Percentiles rank a stretch among this genome's conserved stretches.
Evolutionary conservation across 2,888 invertebrate species (phyloP).

Genomic region (Perizoma flavofasciatum): DNA sequence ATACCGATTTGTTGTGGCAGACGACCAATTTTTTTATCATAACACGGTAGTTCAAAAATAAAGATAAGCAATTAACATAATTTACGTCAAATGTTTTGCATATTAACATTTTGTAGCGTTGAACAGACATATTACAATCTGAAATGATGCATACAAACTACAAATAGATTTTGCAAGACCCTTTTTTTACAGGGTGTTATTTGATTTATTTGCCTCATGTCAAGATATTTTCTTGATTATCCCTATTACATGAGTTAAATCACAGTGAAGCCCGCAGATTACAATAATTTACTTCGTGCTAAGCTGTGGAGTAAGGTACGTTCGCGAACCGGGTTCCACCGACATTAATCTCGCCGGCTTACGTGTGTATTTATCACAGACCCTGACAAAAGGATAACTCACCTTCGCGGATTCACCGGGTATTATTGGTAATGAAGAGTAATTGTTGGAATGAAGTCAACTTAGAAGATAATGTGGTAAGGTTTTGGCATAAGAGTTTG

Average conservation of each 20-base stretch:
- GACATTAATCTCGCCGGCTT: conserved; percentile 50
- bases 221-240: background rate
- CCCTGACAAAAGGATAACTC: conserved; percentile 52
- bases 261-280: conserved; percentile 22
- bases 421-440: conserved; percentile 55
- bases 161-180: too few relatives aligned
- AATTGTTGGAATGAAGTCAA: conserved; percentile 51
- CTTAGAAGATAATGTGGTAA: conserved; percentile 40
- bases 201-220: too few relatives aligned
- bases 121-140: too few relatives aligned
- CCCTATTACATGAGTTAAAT: conserved; percentile 14
- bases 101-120: too few relatives aligned
- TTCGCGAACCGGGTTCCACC: conserved; percentile 28
- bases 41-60: conserved; percentile 9
- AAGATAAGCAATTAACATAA: background rate
- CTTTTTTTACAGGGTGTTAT: too few relatives aligned
- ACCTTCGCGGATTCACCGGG: conserved; percentile 47
- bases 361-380: conserved; percentile 53
- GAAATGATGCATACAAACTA: too few relatives aligned
- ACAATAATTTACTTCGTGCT: conserved; percentile 30
- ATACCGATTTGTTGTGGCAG: conserved; percentile 25
- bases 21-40: conserved; percentile 26
- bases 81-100: too few relatives aligned
- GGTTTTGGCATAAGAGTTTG: conserved; percentile 8
- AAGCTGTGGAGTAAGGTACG: conserved; percentile 23